Percentiles rank a stretch among this genome's conserved stretches.
Conservation (phyloP, 1,140 invertebrate genomes). For the Drosophila arawakana region DNA sequence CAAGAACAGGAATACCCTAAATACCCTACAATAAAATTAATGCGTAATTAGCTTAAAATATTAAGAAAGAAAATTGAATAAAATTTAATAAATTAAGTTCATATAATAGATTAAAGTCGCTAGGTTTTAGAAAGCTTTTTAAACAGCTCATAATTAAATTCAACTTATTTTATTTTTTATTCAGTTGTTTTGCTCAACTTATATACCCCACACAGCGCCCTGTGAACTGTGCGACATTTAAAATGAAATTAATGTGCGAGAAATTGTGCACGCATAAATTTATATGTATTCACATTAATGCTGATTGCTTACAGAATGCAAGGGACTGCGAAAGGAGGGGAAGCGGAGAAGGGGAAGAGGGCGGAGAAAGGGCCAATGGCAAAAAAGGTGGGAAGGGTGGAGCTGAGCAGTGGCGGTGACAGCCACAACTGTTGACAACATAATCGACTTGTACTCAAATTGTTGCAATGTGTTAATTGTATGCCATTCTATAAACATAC, state of each 20-base stretch:
- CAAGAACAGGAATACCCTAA: no score
- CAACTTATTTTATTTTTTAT: neutral
- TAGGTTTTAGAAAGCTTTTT: no score
- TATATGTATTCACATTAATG: slow-evolving; percentile 40
- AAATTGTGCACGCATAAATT: slow-evolving; percentile 45
- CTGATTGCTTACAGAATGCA: slow-evolving; percentile 28
- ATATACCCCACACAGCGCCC: neutral
- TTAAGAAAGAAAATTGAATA: no score
- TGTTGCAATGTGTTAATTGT: slow-evolving; percentile 63
- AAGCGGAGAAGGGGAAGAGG: neutral
- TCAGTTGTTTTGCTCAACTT: neutral
- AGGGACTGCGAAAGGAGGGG: neutral
- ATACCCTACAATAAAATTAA: no score
- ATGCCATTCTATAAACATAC: slow-evolving; percentile 14
- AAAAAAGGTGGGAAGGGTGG: neutral
- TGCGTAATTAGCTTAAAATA: no score
- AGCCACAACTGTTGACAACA: slow-evolving; percentile 62
- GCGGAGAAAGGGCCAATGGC: no score
- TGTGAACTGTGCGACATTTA: neutral
- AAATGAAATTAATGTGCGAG: slow-evolving; percentile 66
- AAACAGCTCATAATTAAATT: neutral
- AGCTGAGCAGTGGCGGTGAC: neutral
- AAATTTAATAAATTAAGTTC: no score
- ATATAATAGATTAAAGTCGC: no score
- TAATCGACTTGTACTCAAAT: slow-evolving; percentile 74